A percentile compares a stretch with the other conserved stretches of the same genome.
These are phyloP conservation scores for Pangasius mekongensis DNA, from an alignment of 2,797 vertebrate species.

Conservation along the genomic window DNA sequence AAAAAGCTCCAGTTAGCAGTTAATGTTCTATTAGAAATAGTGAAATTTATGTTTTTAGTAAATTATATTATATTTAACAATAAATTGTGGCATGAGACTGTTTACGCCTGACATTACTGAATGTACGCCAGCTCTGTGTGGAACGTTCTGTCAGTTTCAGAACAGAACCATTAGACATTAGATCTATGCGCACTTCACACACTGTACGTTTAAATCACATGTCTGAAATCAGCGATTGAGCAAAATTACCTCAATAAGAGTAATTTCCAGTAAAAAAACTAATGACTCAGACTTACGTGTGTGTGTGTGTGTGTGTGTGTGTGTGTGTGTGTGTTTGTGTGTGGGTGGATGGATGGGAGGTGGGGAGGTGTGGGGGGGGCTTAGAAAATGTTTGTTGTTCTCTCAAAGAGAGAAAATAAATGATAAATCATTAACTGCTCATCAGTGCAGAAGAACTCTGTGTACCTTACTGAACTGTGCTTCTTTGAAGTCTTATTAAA, in stretches of 20 bases:
- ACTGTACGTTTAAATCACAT: neutral
- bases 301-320: constrained; percentile 5
- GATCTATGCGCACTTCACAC: neutral
- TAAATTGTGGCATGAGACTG: neutral
- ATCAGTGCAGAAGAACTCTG: neutral
- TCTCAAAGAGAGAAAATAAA: constrained; percentile 23
- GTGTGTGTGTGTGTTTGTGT: constrained; percentile 3
- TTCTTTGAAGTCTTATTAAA: neutral
- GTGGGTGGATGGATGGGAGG: neutral
- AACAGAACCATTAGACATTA: neutral
- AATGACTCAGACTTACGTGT: constrained; percentile 6
- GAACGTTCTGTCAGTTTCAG: neutral
- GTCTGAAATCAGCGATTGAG: neutral
- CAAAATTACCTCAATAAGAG: neutral
- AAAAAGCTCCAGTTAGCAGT: too few relatives aligned
- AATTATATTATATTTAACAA: neutral
- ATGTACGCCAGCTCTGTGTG: neutral
- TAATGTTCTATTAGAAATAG: too few relatives aligned
- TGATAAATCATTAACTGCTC: constrained; percentile 10
- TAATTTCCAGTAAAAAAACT: constrained; percentile 7
- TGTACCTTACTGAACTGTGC: neutral
- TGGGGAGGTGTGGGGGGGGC: too few relatives aligned
- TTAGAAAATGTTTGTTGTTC: constrained; percentile 19
- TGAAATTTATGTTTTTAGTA: neutral
- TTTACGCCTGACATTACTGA: neutral